These are phyloP conservation scores for Champsocephalus esox DNA, from an alignment of 2,797 vertebrate genomes.

Conservation along the genomic window DNA sequence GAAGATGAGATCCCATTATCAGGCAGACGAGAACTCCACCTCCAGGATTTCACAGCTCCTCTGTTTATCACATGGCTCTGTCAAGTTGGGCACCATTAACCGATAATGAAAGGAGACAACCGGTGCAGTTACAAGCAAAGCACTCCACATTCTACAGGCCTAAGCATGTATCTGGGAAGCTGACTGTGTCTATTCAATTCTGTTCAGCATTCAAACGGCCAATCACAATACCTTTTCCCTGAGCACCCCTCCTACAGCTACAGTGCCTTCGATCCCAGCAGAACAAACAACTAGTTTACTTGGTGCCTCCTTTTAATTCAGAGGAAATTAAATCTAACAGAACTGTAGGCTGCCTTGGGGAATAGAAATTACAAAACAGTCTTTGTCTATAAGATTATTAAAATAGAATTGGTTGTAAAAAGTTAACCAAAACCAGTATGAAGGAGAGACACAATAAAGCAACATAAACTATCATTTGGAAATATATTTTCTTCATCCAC, in stretches of 20 bases:
- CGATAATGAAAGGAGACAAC: conserved; percentile 98
- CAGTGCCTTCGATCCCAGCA: conserved; percentile 59
- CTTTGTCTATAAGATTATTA: conserved; percentile 52
- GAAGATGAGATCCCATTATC: conserved; percentile 87
- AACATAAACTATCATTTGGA: conserved; percentile 54
- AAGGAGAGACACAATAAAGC: conserved; percentile 31
- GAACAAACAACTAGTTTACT: conserved; percentile 59
- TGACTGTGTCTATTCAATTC: conserved; percentile 89
- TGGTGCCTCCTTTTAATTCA: conserved; percentile 46
- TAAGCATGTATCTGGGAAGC: conserved; percentile 91
- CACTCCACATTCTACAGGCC: conserved; percentile 91
- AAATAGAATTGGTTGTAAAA: conserved; percentile 46
- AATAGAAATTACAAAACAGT: conserved; percentile 30
- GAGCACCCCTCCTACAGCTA: conserved; percentile 60
- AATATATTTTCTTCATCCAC: conserved; percentile 53
- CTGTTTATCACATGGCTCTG: conserved; percentile 96
- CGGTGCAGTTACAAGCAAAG: conserved; percentile 93
- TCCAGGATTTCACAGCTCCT: conserved; percentile 91
- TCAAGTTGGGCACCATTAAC: conserved; percentile 97
- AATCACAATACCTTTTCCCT: conserved; percentile 79
- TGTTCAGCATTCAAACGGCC: conserved; percentile 82
- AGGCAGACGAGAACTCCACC: conserved; percentile 87
- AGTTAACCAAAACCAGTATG: conserved; percentile 24
- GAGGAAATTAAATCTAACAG: conserved; percentile 57
- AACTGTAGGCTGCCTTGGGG: conserved; percentile 9